Conservation (phyloP, 2,797 vertebrate species). For the Parambassis ranga region DNA sequence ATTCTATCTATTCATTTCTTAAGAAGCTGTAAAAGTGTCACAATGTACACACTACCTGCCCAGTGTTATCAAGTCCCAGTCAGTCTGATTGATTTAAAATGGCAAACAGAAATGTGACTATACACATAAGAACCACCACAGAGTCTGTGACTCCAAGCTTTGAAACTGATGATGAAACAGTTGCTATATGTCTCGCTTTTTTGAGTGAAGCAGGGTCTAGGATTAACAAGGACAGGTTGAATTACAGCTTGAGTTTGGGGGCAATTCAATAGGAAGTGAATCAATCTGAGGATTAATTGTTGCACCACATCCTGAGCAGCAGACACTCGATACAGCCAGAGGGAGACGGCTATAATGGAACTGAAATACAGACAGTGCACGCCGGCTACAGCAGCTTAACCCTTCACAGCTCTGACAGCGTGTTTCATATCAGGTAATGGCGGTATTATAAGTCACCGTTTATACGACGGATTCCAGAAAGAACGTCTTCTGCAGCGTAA, state of each 20-base stretch:
- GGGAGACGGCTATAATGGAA: constrained; percentile 72
- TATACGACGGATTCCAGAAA: no score
- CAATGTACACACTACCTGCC: no score
- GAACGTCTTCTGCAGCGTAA: no score
- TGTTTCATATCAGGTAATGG: neutral
- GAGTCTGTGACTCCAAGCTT: neutral
- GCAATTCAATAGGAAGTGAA: constrained; percentile 85
- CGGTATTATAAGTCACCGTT: neutral
- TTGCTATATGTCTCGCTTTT: constrained; percentile 31
- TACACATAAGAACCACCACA: no score
- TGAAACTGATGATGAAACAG: constrained; percentile 44
- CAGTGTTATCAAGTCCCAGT: neutral
- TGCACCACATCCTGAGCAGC: constrained; percentile 83
- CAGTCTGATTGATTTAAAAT: neutral
- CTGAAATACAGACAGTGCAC: constrained; percentile 69
- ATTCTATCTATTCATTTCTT: no score
- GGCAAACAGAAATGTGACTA: neutral
- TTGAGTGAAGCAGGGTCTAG: constrained; percentile 61
- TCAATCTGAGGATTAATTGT: constrained; percentile 87
- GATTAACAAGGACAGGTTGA: constrained; percentile 76
- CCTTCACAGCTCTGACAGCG: constrained; percentile 32
- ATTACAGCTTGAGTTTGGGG: constrained; percentile 81
- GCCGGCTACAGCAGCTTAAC: constrained; percentile 55
- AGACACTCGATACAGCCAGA: constrained; percentile 80
- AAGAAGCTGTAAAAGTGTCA: no score